Evolutionary conservation across 1,140 invertebrate species (phyloP), one percentile per base, ranked within the genome.

Genomic region (Drosophila aff.): DNA sequence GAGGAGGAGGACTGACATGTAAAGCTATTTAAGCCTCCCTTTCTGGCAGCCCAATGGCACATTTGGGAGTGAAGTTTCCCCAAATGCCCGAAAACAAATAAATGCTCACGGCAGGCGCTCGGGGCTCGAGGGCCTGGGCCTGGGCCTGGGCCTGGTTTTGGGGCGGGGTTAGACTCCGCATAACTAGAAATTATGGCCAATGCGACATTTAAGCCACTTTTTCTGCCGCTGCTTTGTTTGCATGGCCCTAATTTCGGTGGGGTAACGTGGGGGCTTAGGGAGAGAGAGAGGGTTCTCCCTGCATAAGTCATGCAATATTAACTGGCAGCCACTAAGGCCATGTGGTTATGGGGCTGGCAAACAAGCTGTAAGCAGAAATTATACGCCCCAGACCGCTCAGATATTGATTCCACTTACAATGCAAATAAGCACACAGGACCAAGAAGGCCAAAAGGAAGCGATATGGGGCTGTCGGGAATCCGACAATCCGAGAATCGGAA

Each of bases 191-290:
- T 90, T 85, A 90, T 90, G 81, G 75, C 79, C 81, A 85, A 81
- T 78, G 86, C 86, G 85, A 92, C 81, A 92, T 91, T 92, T 82
- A 87, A 92, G 84, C 82, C 90, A 82, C 84, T 91, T 87, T 73
- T 90, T 82, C 65, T 62, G 53, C 53, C 5, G 64, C 50, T 58
- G 68, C 65, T 52, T 79, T 82, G 83, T 79, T 86, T 82, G 80
- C 79, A 69, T 87, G 83, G 67, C 83, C 84, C 76, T 83, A 86
- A 86, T 86, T 87, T 83, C 76, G 47, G 65, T 71, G 43, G 44
- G 38, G 43, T 6, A 21, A 44, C 41, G 50, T 47, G 46, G 52
- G 52, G 21, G 44, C 53, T 59, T 59, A 74, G 69, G 49, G 50
- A 26, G 47, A 33, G 47, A 33, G 61, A 40, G 31, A 28, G 67